These are phyloP conservation scores for Huso huso DNA, from an alignment of 2,797 vertebrate genomes.

Conservation along the genomic window DNA sequence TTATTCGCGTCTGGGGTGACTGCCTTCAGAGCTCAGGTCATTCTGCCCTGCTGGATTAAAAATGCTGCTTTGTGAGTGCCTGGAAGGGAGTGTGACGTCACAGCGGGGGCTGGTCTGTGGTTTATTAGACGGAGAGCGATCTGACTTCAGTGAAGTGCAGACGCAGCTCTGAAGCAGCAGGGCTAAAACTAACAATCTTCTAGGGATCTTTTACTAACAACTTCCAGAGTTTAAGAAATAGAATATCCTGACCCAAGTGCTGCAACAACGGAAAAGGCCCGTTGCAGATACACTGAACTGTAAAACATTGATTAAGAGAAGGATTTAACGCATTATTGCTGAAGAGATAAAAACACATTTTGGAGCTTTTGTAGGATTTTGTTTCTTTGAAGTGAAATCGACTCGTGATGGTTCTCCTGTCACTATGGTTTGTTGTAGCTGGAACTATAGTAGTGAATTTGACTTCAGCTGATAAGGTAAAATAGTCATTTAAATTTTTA, in stretches of 20 bases:
- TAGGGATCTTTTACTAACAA: constrained; percentile 42
- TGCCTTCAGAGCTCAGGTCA: background rate
- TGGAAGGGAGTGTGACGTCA: constrained; percentile 52
- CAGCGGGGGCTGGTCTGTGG: constrained; percentile 49
- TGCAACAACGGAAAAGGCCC: constrained; percentile 33
- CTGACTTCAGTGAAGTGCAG: constrained; percentile 43
- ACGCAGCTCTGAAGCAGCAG: constrained; percentile 50
- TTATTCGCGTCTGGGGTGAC: background rate
- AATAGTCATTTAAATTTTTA: constrained; percentile 20
- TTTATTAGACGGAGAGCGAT: constrained; percentile 55
- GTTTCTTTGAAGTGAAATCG: constrained; percentile 35
- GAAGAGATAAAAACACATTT: background rate
- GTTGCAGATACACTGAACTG: constrained; percentile 29
- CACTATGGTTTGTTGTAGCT: constrained; percentile 64
- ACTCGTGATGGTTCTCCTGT: constrained; percentile 80
- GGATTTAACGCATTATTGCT: background rate
- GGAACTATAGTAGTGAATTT: constrained; percentile 54
- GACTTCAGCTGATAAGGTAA: constrained; percentile 78
- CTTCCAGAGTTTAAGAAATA: constrained; percentile 34
- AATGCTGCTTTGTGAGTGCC: constrained; percentile 26
- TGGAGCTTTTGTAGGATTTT: constrained; percentile 22
- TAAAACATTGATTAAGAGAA: background rate
- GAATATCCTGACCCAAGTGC: constrained; percentile 40
- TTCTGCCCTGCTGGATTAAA: constrained; percentile 8
- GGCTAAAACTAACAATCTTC: constrained; percentile 22